Base-by-base conservation (phyloP, 2,113 vertebrate genomes). In the Anolis sagrei region DNA sequence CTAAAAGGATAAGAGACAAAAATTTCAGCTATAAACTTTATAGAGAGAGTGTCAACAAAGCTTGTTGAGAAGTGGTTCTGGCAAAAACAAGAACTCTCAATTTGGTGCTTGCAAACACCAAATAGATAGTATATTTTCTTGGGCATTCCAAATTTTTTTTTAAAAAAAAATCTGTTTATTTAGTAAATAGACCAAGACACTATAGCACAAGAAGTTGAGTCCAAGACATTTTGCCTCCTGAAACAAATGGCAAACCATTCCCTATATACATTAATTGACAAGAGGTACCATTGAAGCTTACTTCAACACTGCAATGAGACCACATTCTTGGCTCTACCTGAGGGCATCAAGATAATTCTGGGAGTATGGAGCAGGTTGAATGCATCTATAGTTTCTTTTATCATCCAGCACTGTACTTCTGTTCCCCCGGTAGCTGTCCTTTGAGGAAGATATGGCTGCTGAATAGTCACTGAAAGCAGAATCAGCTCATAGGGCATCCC, bases 1-100 rank as follows among this genome's bases (percentile, higher is more conserved):
- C 78, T 36, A 2, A 27, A 21, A 18, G 0, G 0, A 62, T 27
- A 72, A 66, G 25, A 32, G 68, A 64, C 2, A 54, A 0, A 1
- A n/a, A 3, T 5, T 69, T 23, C 72, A n/a, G 27, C 27, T 27
- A 27, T 68, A 10, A 27, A 27, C 29, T 68, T 68, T 68, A n/a
- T 10, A 21, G 48, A 32, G 25, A 80, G 44, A 27, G 34, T 39
- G 5, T 34, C 51, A 74, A 39, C 23, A 18, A 39, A 83, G 34
- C 14, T 44, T 14, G 34, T n/a, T 68, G 13, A 7, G 19, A 73
- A 58, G 58, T 5, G 23, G 1, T 81, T 32, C 44, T 5, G 11
- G 19, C 72, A 74, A 44, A 61, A 29, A 18, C n/a, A n/a, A 72
- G 29, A 70, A 36, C n/a, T 34, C 58, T 27, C n/a, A 21, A 73